Base-by-base conservation (phyloP, 2,113 vertebrate species). In the Poeciliopsis turrubarensis region DNA sequence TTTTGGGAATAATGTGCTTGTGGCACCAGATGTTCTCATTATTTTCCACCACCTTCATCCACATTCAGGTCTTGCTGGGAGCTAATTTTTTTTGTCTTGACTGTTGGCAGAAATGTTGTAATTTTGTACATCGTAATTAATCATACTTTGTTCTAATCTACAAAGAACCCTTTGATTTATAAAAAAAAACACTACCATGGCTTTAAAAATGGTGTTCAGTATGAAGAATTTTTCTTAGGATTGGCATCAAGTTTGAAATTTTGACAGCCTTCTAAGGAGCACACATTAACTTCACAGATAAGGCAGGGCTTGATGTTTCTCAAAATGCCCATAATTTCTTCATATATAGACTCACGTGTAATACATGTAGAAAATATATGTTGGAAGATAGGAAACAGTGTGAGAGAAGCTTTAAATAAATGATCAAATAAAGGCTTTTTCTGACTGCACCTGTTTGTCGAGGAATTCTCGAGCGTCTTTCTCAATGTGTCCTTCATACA, bases 401-500 rank as follows among this genome's bases (percentile, higher is more conserved):
- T 54, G 47, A 57, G 17, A 47, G 17, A 17, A 47, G 44, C 14
- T 47, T 19, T 47, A 17, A 57, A n/a, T 9, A 27, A 44, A 30
- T 14, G 32, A 31, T 26, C 13, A 54, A 54, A 19, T 5, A 54
- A 31, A 13, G 15, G 44, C 2, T 3, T 54, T n/a, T 8, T 37
- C 51, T 63, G 26, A 10, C 72, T 6, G 30, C 91, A 98, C 97
- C 96, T 98, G 97, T 83, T 99, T 99, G 82, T 99, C 97, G 31
- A 97, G 94, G 90, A 97, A 99, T 82, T 99, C 97, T 3, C 97
- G 92, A 25, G 97, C 96, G 0, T 99, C 97, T 87, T 97, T 98
- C 80, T 98, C 97, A 3, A 98, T 97, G 90, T 98, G 97, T 29
- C 97, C 97, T 80, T 98, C 97, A 0, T 98, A 99, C 34, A 99